Percentiles rank a stretch among this genome's conserved stretches.
Conservation (phyloP, 2,797 vertebrate species). For the Cephalopachus bancanus region DNA sequence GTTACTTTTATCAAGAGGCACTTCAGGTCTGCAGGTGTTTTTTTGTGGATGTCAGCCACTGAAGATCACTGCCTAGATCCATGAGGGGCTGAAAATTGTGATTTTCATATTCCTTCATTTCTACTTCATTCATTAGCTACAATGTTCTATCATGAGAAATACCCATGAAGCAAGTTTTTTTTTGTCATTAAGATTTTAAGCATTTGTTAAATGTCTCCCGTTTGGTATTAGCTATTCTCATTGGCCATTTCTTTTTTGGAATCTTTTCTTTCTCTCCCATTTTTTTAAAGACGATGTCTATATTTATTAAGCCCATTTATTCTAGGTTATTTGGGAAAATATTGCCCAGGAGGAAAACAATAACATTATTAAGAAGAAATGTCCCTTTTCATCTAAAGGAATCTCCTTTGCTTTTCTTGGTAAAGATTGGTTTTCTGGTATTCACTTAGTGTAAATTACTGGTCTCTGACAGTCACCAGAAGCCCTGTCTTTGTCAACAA, state of each 20-base stretch:
- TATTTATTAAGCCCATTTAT: conserved; percentile 14
- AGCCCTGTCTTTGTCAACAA: background rate
- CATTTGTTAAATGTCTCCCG: background rate
- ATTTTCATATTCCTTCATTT: background rate
- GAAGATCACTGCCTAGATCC: background rate
- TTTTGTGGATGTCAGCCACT: background rate
- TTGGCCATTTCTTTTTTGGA: background rate
- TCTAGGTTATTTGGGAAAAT: background rate
- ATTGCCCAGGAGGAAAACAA: background rate
- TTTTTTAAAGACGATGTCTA: background rate
- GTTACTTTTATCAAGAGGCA: background rate
- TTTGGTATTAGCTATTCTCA: background rate
- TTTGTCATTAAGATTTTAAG: conserved; percentile 37
- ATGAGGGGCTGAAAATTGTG: background rate
- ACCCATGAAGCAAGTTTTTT: background rate
- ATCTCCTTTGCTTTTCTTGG: background rate
- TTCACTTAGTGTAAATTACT: background rate
- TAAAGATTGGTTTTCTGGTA: background rate
- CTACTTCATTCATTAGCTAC: background rate
- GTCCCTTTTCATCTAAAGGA: background rate
- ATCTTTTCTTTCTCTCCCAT: background rate
- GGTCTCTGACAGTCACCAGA: background rate
- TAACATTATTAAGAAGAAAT: background rate
- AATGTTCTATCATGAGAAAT: conserved; percentile 38
- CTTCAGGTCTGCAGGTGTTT: background rate